Evolutionary conservation across 1,140 invertebrate genomes (phyloP).

Genomic region (Pentalonia nigronervosa): DNA sequence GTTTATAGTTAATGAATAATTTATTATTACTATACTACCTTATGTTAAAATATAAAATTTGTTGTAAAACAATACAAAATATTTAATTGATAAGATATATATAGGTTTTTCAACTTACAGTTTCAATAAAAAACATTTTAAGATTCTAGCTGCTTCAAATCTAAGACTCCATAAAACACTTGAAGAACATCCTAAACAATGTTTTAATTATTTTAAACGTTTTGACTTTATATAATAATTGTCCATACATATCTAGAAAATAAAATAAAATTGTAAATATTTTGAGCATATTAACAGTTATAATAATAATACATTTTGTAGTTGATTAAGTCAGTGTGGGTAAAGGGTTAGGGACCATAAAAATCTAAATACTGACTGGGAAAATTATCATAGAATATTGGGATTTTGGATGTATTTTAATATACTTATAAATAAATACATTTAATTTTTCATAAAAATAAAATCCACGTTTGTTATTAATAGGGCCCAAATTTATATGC

Average conservation of each 20-base stretch:
- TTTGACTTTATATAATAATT: neutral
- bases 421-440: too few relatives aligned
- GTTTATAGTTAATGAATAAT: neutral
- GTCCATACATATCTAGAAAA: neutral
- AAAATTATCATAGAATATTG: too few relatives aligned
- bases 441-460: too few relatives aligned
- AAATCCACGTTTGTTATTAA: too few relatives aligned
- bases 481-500: too few relatives aligned
- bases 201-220: neutral
- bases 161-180: neutral
- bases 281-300: neutral
- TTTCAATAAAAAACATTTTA: constrained; percentile 18
- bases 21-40: neutral
- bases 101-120: neutral
- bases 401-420: neutral
- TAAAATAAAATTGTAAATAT: neutral
- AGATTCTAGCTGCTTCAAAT: neutral
- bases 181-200: neutral
- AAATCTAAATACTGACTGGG: neutral
- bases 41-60: too few relatives aligned
- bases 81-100: neutral
- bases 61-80: too few relatives aligned
- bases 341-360: neutral
- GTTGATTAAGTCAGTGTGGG: neutral
- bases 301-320: neutral